Evolutionary conservation across 2,888 invertebrate species (phyloP).

Genomic region (Polylopha cassiicola): DNA sequence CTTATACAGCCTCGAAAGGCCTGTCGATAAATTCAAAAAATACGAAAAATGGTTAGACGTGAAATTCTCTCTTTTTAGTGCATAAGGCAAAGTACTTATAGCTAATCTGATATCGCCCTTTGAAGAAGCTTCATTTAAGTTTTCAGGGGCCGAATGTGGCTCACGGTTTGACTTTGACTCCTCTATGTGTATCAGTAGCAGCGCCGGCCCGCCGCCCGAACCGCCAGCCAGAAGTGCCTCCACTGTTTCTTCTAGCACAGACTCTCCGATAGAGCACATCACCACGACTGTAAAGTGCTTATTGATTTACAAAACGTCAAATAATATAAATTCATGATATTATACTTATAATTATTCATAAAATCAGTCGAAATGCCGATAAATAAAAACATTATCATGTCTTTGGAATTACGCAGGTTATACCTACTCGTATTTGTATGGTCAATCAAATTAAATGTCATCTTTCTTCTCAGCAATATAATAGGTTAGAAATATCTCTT

Average conservation of each 20-base stretch:
- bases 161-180: conserved; percentile 10
- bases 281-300: conserved; percentile 39
- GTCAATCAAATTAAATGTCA: no score
- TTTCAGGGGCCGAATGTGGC: background rate
- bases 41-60: conserved; percentile 20
- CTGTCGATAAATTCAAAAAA: conserved; percentile 29
- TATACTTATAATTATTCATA: no score
- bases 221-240: conserved; percentile 20
- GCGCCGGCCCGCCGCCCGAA: conserved; percentile 26
- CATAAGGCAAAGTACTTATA: conserved; percentile 28
- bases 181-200: conserved; percentile 15
- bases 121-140: conserved; percentile 22
- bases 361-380: no score
- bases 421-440: no score
- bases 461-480: no score
- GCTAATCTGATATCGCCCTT: conserved; percentile 37
- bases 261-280: conserved; percentile 34
- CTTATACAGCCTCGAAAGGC: conserved; percentile 27
- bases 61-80: conserved; percentile 23
- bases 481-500: conserved; percentile 1
- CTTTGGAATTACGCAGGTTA: no score
- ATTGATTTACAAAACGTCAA: no score
- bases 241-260: conserved; percentile 16
- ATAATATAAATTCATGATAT: no score
- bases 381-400: no score